These are phyloP conservation scores for Petrocephalus sullivani DNA, from an alignment of 2,797 vertebrate species.

Conservation along the genomic window DNA sequence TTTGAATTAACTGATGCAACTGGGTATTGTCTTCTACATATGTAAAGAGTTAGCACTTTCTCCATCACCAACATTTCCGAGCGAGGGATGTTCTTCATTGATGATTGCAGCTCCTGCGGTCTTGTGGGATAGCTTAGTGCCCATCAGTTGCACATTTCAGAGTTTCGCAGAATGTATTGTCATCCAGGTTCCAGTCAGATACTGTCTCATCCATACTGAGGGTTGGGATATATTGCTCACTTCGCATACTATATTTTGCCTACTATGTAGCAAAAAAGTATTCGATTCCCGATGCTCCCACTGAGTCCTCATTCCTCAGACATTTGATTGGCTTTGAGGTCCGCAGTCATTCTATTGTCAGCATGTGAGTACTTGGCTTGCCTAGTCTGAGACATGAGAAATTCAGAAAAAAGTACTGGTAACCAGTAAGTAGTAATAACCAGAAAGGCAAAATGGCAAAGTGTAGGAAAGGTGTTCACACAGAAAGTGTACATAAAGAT, in stretches of 20 bases:
- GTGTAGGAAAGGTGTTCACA: background rate
- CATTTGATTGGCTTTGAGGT: background rate
- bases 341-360: background rate
- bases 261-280: background rate
- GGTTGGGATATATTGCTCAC: background rate
- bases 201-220: background rate
- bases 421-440: background rate
- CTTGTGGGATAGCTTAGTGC: background rate
- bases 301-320: background rate
- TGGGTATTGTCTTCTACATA: background rate
- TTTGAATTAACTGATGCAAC: background rate
- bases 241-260: background rate
- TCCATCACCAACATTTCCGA: background rate
- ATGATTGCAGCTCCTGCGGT: background rate
- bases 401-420: background rate
- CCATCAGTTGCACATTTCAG: background rate
- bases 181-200: background rate
- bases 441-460: background rate
- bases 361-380: background rate
- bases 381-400: background rate
- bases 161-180: background rate
- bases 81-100: background rate
- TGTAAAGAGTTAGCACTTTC: background rate
- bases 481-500: conserved; percentile 2
- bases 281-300: background rate